Conservation (phyloP, 37 sponge, comb jelly and placozoan species). For the Oscarella lobularis region DNA sequence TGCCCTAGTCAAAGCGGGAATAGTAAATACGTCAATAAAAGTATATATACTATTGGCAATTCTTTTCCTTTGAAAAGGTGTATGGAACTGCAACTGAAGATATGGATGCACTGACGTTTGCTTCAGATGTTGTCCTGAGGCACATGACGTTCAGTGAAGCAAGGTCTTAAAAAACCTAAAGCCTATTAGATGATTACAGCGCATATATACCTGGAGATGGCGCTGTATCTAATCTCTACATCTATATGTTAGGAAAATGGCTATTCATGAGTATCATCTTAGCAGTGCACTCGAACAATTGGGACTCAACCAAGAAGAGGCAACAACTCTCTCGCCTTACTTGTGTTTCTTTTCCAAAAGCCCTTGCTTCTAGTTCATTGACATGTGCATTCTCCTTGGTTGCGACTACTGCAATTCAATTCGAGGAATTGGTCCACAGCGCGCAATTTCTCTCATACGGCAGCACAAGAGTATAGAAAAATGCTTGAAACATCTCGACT, state of each 20-base stretch:
- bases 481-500: constrained; percentile 35
- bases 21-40: constrained; percentile 2
- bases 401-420: constrained; percentile 99
- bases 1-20: constrained; percentile 66
- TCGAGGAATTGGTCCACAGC: constrained; percentile 93
- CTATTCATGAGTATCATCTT: constrained; percentile 79
- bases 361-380: constrained; percentile 65
- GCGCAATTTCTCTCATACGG: constrained; percentile 60
- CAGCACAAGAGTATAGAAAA: constrained; percentile 80
- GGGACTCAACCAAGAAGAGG: constrained; percentile 48
- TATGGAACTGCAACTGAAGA: constrained; percentile 96
- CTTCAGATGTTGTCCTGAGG: constrained; percentile 61
- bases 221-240: not conserved
- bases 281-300: constrained; percentile 46
- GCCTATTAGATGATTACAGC: not conserved
- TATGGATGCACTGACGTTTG: constrained; percentile 97
- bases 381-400: constrained; percentile 92
- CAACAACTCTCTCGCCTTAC: not conserved
- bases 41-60: not conserved
- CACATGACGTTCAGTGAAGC: constrained; percentile 94
- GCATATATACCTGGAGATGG: not conserved
- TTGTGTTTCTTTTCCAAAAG: too few relatives aligned
- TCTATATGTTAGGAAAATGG: constrained; percentile 58
- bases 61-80: constrained; percentile 26
- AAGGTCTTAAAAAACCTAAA: constrained; percentile 23